A percentile compares a stretch with the other conserved stretches of the same genome.
Evolutionary conservation across 2,888 invertebrate species (phyloP).

Genomic region (Synergus japonicus): DNA sequence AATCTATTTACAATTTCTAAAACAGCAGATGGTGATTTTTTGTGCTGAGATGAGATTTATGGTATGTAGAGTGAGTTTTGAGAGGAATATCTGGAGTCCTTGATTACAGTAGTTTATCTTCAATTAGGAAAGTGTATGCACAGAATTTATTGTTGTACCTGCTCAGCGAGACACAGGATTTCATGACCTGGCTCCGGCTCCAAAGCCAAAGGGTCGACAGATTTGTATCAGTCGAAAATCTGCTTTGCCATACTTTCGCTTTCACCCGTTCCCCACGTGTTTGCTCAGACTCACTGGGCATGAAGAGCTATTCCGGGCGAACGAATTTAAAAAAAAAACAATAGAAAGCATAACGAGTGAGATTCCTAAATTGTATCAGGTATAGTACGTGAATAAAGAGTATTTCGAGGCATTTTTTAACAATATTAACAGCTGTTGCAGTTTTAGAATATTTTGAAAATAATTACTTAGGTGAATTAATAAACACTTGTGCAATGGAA

Average conservation of each 20-base stretch:
- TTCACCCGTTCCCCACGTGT: slow-evolving; percentile 56
- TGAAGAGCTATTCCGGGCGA: slow-evolving; percentile 48
- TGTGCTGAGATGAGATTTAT: no score
- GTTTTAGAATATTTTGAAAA: neutral
- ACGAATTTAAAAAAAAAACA: neutral
- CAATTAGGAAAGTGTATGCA: neutral
- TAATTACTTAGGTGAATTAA: no score
- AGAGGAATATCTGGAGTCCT: neutral
- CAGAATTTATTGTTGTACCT: neutral
- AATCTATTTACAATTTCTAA: no score
- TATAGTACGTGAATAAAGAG: neutral
- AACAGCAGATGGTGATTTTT: no score
- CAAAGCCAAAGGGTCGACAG: slow-evolving; percentile 44
- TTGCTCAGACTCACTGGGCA: slow-evolving; percentile 54
- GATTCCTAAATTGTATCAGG: neutral
- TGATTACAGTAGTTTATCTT: neutral
- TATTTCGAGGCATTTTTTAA: neutral
- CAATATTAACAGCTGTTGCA: neutral
- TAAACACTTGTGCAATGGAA: no score
- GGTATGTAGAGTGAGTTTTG: no score
- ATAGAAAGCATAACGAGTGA: neutral
- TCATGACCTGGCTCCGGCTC: neutral
- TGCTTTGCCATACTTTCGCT: slow-evolving; percentile 46
- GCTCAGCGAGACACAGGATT: neutral
- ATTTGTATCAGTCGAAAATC: slow-evolving; percentile 44